Evolutionary conservation across 1,140 invertebrate species (phyloP), one percentile per base, ranked within the genome.

Genomic region (Heliothis subflexa): DNA sequence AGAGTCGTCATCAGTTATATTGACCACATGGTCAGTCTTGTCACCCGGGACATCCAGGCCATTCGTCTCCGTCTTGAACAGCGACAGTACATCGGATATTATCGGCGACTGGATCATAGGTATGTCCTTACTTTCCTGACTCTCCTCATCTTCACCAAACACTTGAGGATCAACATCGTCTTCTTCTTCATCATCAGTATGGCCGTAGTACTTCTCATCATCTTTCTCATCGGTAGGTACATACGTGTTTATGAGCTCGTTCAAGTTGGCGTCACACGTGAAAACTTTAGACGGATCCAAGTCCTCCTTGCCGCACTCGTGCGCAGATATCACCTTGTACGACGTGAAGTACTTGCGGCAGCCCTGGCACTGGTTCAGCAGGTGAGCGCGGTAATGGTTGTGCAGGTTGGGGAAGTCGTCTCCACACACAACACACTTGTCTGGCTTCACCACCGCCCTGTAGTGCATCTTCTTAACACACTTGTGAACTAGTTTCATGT

Each of bases 291-390:
- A 81, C 0, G 89, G 89, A 81, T 95, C 89, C 0, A 81, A 70
- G 81, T 95, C 94, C 54, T 91, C 90, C 40, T 90, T 88, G 40
- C 87, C 87, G 79, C 94, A 95, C n/a, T 89, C 74, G 78, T 95
- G 94, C 18, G 81, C 52, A 0, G 87, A 85, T 71, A 93, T 95
- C 18, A 93, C 18, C 74, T 88, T 92, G 7, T 83, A 87, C 0
- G 94, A 95, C 0, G 89, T 91, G 68, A 95, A 94, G 77, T 95
- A 95, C 59, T 94, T 95, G 47, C 49, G 73, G 68, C 94, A 95
- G 3, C 62, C 49, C 10, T 84, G 85, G 61, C 94, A 95, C 52
- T 90, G 89, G 74, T 95, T 93, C 55, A 88, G 85, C 55, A 94
- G 50, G 75, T 95, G 94, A 4, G 91, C 91, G 5, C 93, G 88